Conservation (phyloP, 2,888 invertebrate genomes). For the Steromphala cineraria region DNA sequence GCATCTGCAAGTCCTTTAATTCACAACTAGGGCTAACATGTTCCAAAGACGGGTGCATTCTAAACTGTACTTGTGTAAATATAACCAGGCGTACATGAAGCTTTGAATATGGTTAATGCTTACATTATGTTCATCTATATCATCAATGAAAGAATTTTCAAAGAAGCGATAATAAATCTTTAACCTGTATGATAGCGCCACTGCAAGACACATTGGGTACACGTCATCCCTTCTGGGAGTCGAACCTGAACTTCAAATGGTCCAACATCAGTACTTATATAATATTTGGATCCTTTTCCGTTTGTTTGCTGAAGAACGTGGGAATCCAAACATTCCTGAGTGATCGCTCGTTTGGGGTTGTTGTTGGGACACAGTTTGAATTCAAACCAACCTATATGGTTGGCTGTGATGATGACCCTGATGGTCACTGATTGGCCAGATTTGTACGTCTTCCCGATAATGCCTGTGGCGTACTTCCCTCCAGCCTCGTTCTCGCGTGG, state of each 20-base stretch:
- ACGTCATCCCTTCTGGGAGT: conserved; percentile 45
- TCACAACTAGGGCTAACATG: too few relatives aligned
- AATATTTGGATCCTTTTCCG: conserved; percentile 15
- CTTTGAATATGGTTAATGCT: too few relatives aligned
- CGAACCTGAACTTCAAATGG: conserved; percentile 21
- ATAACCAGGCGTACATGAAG: too few relatives aligned
- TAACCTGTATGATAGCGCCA: conserved; percentile 50
- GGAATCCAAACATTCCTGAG: conserved; percentile 30
- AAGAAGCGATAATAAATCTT: too few relatives aligned
- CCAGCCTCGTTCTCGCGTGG: conserved; percentile 65
- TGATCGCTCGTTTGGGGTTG: conserved; percentile 13
- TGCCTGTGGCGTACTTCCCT: conserved; percentile 53
- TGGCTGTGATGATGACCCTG: conserved; percentile 41
- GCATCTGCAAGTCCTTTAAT: too few relatives aligned
- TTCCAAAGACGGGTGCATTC: too few relatives aligned
- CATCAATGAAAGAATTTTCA: too few relatives aligned
- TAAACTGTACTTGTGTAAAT: too few relatives aligned
- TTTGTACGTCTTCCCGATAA: conserved; percentile 33
- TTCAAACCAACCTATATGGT: conserved; percentile 38
- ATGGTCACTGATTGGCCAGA: conserved; percentile 34
- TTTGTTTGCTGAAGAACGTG: conserved; percentile 23
- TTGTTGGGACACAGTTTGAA: conserved; percentile 36
- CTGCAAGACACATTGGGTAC: conserved; percentile 49
- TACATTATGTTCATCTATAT: too few relatives aligned
- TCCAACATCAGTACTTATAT: background rate